A percentile compares a stretch with the other conserved stretches of the same genome.
phyloP scores from a whole-genome alignment of 2,797 vertebrate species.

The Nannoperca australis region DNA sequence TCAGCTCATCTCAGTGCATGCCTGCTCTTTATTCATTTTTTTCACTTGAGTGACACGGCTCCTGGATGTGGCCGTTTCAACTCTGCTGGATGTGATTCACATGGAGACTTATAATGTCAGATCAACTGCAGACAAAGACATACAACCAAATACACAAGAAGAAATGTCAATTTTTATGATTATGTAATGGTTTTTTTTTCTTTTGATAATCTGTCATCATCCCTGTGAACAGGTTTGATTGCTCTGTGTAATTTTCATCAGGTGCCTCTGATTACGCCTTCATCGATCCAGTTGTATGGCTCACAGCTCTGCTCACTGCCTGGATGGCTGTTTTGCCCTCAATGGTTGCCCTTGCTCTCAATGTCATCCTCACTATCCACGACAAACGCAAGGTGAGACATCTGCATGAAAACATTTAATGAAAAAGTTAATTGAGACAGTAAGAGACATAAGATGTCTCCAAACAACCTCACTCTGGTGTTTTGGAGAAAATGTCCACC shows the following conservation, averaged over 20 bases:
- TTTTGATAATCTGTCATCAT: slow-evolving; percentile 15
- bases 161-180: slow-evolving; percentile 11
- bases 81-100: slow-evolving; percentile 3
- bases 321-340: slow-evolving; percentile 86
- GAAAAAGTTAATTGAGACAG: background rate
- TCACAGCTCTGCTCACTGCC: slow-evolving; percentile 88
- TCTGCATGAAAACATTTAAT: background rate
- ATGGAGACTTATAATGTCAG: background rate
- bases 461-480: background rate
- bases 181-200: slow-evolving; percentile 9
- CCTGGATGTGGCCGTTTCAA: background rate
- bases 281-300: slow-evolving; percentile 82
- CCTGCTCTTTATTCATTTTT: background rate
- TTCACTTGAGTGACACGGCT: slow-evolving; percentile 1
- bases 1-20: background rate
- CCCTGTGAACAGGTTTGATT: slow-evolving; percentile 23
- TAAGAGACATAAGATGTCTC: background rate
- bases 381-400: slow-evolving; percentile 81
- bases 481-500: background rate
- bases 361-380: slow-evolving; percentile 41
- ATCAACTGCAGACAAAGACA: background rate
- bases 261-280: slow-evolving; percentile 85
- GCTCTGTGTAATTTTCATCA: slow-evolving; percentile 65
- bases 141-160: background rate
- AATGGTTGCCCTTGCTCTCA: slow-evolving; percentile 73